Base-by-base conservation (phyloP, 2,888 invertebrate species). In the Acanthosoma haemorrhoidale region DNA sequence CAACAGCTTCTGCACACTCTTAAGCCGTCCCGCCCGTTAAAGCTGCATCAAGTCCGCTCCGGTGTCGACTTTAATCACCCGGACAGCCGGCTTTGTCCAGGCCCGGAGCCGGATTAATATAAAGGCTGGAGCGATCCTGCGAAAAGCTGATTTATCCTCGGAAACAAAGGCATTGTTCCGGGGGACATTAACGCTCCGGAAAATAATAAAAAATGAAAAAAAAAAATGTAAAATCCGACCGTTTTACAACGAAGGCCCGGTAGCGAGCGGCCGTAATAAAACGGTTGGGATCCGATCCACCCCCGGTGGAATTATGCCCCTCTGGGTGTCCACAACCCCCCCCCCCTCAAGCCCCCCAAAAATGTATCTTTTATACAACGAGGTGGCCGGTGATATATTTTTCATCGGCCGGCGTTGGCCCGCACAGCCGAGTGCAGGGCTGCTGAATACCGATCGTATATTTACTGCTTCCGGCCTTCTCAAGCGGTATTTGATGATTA, bases 291-390 rank as follows among this genome's bases (percentile, higher is more conserved):
- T 51, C 51, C 51, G n/a, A n/a, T n/a, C n/a, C n/a, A n/a, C n/a
- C n/a, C n/a, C n/a, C n/a, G 25, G 2, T 51, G 51, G 51, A 51
- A 51, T 51, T 51, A 51, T 25, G 5, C 29, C 25, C 51, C 25
- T 51, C 51, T n/a, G 51, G 51, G 51, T 51, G 51, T 51, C 51
- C n/a, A n/a, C n/a, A n/a, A 51, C 51, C 51, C n/a, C n/a, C n/a
- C n/a, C n/a, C n/a, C n/a, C n/a, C n/a, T n/a, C n/a, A n/a, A n/a
- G 51, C 51, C n/a, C 4, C 51, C 6, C 4, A 51, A 51, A n/a
- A 25, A 51, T 51, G 29, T 51, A 51, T 51, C 51, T 51, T 51
- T 51, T 25, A 25, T 51, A 21, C 51, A 21, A n/a, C 51, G 51
- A 51, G 21, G n/a, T 25, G 51, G 25, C 0, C 1, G n/a, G 9